Base-by-base conservation (phyloP, 1,140 invertebrate genomes). In the Conus ventricosus region DNA sequence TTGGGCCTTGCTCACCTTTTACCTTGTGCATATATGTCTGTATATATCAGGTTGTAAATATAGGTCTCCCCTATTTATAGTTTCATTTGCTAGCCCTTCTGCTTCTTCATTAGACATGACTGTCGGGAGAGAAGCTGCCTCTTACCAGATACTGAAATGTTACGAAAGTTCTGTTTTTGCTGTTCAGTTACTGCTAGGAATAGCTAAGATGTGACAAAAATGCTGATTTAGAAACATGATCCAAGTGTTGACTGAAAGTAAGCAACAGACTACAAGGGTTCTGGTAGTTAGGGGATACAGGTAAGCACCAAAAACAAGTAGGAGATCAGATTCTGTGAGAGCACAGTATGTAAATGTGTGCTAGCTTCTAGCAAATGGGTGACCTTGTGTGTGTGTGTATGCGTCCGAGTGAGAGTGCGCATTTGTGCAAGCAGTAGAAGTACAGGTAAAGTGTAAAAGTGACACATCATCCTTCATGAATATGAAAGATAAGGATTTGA, bases 1-100 rank as follows among this genome's bases (percentile, higher is more conserved):
- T 25, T 8, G 85, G 25, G 39, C 75, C 20, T 27, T 78, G 71
- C 53, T 78, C 53, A 23, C 53, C 82, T 75, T 75, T 39, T 76
- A 20, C 53, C n/a, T 54, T 54, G 53, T 53, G 20, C 20, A 5
- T 86, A 54, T 67, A 53, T 86, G 39, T 39, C 39, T 60, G 75
- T 78, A 87, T 54, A 87, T 78, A 87, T 25, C 51, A n/a, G 82
- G 54, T 23, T 87, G 85, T 87, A 87, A 78, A 87, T 87, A 87
- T 87, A 87, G 85, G 85, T 87, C 75, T 75, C 75, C 27, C 23
- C 75, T 87, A 87, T 87, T 87, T 87, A 87, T 63, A 81, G 80
- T 27, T 67, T 87, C 85, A n/a, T 87, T 6, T 75, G 84, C 20
- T n/a, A 75, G 75, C 84, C 27, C 25, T 54, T 75, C 23, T 75